phyloP scores from a whole-genome alignment of 37 sponge, comb jelly and placozoan genomes.

The Amphimedon queenslandica region DNA sequence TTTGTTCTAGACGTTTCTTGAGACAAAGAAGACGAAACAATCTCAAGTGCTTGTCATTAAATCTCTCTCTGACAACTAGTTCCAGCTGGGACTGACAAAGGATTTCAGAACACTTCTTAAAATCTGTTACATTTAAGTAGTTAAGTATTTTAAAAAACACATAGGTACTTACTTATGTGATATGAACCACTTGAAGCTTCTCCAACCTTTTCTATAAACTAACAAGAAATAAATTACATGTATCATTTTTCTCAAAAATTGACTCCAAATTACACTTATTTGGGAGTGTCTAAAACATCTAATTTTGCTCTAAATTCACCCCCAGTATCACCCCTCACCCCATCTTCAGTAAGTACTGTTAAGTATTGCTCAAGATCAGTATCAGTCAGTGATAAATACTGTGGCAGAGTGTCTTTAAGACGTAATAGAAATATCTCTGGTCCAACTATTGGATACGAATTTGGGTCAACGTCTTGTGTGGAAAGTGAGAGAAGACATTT shows the following conservation, averaged over 20 bases:
- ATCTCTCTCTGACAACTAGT: constrained; percentile 74
- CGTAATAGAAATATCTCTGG: too few relatives aligned
- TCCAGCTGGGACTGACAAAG: constrained; percentile 66
- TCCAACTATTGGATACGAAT: too few relatives aligned
- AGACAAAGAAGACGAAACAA: constrained; percentile 68
- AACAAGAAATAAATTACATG: constrained; percentile 55
- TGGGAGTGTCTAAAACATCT: not conserved
- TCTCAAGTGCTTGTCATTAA: constrained; percentile 68
- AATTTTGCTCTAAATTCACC: not conserved
- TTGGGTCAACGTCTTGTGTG: too few relatives aligned
- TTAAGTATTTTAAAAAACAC: too few relatives aligned
- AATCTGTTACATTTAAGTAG: constrained; percentile 26
- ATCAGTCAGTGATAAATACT: constrained; percentile 14
- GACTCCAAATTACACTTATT: constrained; percentile 10
- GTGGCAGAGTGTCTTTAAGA: constrained; percentile 17
- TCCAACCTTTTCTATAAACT: constrained; percentile 7
- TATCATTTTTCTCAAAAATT: constrained; percentile 46
- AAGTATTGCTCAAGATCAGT: constrained; percentile 65
- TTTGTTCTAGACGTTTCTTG: constrained; percentile 82
- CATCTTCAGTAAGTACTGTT: constrained; percentile 49
- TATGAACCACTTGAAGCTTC: not conserved
- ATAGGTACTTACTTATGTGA: not conserved
- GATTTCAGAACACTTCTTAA: constrained; percentile 12
- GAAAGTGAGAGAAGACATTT: too few relatives aligned
- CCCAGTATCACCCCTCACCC: constrained; percentile 10